Conservation (phyloP, 2,113 vertebrate species). For the Todiramphus chloris region DNA sequence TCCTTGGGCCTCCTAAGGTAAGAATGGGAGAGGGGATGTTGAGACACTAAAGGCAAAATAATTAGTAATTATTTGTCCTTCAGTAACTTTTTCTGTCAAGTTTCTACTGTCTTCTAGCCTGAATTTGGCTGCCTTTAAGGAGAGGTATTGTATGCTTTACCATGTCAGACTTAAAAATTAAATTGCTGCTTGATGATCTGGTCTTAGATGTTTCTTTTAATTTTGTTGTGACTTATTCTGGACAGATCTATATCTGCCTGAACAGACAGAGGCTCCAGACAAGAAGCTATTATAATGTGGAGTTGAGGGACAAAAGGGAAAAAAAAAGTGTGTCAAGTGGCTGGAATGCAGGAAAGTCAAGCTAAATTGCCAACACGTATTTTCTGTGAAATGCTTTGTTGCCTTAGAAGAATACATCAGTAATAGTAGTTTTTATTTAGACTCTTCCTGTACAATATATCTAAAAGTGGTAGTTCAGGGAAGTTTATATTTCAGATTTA, state of each 20-base stretch:
- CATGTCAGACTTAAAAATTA: background rate
- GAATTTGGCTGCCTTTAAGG: background rate
- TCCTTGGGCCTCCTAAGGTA: no score
- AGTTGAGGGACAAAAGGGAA: no score
- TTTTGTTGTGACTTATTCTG: background rate
- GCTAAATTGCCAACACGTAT: background rate
- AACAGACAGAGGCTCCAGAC: background rate
- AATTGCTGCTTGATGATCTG: background rate
- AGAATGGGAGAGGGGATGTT: no score
- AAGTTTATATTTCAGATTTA: background rate
- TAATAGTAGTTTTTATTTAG: background rate
- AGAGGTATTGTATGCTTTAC: background rate
- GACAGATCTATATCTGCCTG: background rate
- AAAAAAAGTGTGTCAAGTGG: background rate
- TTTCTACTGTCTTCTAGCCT: background rate
- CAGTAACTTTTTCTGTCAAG: background rate
- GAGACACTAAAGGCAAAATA: no score
- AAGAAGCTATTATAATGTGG: background rate
- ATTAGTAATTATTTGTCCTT: background rate
- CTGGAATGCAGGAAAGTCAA: background rate
- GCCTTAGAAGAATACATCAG: background rate
- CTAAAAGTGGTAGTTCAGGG: background rate
- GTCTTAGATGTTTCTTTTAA: background rate
- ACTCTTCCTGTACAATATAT: background rate
- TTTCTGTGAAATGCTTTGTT: background rate